A percentile compares a stretch with the other conserved stretches of the same genome.
Conservation (phyloP, 2,797 vertebrate species). For the Ctenosaura bakeri region DNA sequence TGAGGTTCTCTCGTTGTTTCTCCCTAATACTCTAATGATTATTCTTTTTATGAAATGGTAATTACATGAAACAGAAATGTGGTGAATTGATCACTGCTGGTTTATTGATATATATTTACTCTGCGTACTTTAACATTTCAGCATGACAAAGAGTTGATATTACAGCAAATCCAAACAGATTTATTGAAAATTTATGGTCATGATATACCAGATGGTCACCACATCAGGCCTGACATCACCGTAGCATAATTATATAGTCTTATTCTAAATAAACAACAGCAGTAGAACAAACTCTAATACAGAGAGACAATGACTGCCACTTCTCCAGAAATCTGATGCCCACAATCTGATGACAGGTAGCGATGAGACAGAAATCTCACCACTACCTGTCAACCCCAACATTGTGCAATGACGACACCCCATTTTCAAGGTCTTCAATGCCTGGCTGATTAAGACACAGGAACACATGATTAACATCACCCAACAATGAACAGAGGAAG, state of each 20-base stretch:
- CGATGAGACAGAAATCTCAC: too few species aligned
- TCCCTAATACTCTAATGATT: neutral
- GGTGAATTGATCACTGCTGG: conserved; percentile 1
- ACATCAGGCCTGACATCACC: neutral
- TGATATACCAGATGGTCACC: too few species aligned
- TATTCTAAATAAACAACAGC: neutral
- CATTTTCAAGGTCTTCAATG: neutral
- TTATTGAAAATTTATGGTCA: neutral
- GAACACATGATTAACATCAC: neutral
- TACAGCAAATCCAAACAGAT: conserved; percentile 2
- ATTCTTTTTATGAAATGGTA: conserved; percentile 6
- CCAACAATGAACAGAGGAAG: neutral
- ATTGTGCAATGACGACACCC: neutral
- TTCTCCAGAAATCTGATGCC: neutral
- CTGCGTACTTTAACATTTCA: neutral
- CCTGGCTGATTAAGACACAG: neutral
- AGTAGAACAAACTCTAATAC: neutral
- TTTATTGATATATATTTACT: neutral
- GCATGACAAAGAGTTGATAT: neutral
- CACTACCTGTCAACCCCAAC: neutral
- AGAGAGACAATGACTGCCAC: neutral
- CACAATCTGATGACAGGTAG: too few species aligned
- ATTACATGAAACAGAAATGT: neutral
- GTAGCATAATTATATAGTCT: neutral
- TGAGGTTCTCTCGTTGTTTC: neutral